Base-by-base conservation (phyloP, 2,797 vertebrate species). In the Corythornis leucogaster region DNA sequence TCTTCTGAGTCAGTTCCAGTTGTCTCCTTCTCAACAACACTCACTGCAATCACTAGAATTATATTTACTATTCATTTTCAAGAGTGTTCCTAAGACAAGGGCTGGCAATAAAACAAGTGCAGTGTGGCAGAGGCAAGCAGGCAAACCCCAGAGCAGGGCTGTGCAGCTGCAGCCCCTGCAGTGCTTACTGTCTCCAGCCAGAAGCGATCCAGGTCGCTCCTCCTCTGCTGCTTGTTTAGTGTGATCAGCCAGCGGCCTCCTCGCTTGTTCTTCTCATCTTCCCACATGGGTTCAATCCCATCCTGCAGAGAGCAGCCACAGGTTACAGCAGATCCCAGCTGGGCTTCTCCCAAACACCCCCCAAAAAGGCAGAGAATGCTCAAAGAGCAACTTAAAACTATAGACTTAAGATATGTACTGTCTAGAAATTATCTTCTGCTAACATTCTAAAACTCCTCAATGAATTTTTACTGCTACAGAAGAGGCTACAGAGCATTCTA, bases 261-360 rank as follows among this genome's bases (percentile, higher is more conserved):
- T 89, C 98, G 97, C 76, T 98, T 98, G 94, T 99, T 99, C 90
- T 98, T 98, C 58, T 98, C 98, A 76, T 99, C 99, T 98, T 99
- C 99, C 99, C 99, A 99, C 99, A 99, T 99, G 58, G 99, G 99
- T 74, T 99, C 99, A 91, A 99, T 99, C 8, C 99, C 99, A 96
- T 99, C 99, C 99, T 99, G 96, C 25, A 81, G 83, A 81, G 69
- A 80, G 77, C 11, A 38, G 35, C 12, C 87, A 87, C 21, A 92
- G 46, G 61, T 74, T 74, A 46, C 43, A 80, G 24, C 46, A 54
- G 40, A 90, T 5, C 57, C 33, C 7, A 64, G 15, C 12, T 61
- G 9, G 45, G 8, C 22, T 81, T 64, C 58, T 51, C 57, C 28
- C 79, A 4, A 78, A 55, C 13, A 66, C 48, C 16, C 50, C 57